Conservation (phyloP, 2,797 vertebrate genomes). For the Gobio occitaniae region DNA sequence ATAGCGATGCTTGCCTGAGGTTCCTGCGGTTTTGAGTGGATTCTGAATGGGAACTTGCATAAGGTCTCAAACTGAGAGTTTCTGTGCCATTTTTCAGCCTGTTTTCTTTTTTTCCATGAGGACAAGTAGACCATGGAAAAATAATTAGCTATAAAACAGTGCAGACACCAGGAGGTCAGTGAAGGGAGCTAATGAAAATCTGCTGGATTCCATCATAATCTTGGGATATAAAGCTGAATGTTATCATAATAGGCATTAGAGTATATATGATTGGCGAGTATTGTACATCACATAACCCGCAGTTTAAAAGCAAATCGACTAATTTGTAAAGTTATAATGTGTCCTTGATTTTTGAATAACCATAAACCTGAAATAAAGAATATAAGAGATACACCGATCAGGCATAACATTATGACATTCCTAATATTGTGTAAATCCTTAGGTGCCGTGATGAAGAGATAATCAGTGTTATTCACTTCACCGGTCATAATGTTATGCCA, state of each 20-base stretch:
- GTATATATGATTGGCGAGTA: not conserved
- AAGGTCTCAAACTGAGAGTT: not conserved
- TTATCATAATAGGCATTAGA: not conserved
- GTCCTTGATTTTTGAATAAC: not conserved
- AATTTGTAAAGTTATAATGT: not conserved
- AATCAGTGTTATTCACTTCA: too few species aligned
- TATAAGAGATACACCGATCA: too few species aligned
- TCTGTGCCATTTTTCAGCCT: constrained; percentile 1
- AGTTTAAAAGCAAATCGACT: not conserved
- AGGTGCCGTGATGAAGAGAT: too few species aligned
- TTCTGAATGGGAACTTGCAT: not conserved
- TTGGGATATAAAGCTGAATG: constrained; percentile 30
- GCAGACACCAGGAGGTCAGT: not conserved
- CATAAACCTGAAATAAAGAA: not conserved
- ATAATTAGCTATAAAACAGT: constrained; percentile 19
- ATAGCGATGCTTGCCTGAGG: not conserved
- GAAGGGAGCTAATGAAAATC: constrained; percentile 29
- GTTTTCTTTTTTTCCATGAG: not conserved
- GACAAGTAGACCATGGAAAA: constrained; percentile 3
- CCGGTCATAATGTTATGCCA: too few species aligned
- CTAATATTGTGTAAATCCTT: too few species aligned
- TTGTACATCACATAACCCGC: not conserved
- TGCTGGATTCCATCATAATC: constrained; percentile 9
- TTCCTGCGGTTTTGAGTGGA: not conserved
- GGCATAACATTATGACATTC: too few species aligned